These are phyloP conservation scores for Eulemur albifrons DNA, from an alignment of 2,797 vertebrate species.

Conservation along the genomic window DNA sequence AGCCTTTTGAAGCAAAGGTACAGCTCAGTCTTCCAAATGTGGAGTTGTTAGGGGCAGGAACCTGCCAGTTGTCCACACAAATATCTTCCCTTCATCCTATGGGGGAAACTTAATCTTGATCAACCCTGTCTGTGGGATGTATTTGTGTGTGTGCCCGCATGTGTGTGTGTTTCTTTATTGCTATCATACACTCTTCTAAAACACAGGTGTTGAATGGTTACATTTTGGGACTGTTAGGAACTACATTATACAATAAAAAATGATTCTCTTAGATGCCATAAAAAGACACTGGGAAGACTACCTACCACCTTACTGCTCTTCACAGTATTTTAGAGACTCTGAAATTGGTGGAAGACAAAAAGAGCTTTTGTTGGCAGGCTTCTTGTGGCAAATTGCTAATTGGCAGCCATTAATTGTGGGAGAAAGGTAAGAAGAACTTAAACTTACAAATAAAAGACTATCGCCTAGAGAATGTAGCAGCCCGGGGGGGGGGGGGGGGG, in stretches of 20 bases:
- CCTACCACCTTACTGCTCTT: neutral
- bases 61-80: slow-evolving; percentile 31
- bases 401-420: neutral
- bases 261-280: neutral
- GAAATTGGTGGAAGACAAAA: neutral
- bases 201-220: neutral
- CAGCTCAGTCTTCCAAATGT: slow-evolving; percentile 70
- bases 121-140: neutral
- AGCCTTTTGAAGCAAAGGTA: slow-evolving; percentile 73
- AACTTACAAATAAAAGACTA: neutral
- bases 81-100: neutral
- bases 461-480: neutral
- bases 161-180: neutral
- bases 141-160: neutral
- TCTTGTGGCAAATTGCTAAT: neutral
- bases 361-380: neutral
- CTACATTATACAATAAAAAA: neutral
- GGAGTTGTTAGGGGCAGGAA: slow-evolving; percentile 69
- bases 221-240: neutral
- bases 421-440: neutral
- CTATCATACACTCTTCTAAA: neutral
- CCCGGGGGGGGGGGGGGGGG: fast-evolving
- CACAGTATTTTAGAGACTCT: neutral
- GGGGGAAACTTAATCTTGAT: neutral
- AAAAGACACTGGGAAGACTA: neutral